Conservation (phyloP, 2,113 vertebrate genomes). For the Oenanthe oenanthe region DNA sequence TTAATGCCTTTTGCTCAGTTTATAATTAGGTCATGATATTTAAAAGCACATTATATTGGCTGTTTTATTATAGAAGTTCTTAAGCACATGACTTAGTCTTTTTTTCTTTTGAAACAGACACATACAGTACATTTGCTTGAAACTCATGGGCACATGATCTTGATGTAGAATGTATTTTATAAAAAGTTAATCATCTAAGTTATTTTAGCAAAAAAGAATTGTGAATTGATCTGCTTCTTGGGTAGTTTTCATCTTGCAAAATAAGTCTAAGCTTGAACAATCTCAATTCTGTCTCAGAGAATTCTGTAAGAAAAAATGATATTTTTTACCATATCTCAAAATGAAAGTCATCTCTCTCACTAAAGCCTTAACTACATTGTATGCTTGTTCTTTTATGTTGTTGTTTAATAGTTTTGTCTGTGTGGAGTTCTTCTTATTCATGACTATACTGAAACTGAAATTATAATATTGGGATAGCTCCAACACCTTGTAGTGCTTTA, state of each 20-base stretch:
- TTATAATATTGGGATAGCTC: neutral
- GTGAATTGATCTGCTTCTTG: neutral
- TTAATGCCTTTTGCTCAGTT: neutral
- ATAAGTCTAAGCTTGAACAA: neutral
- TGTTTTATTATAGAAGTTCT: neutral
- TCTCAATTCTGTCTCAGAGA: neutral
- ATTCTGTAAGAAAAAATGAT: neutral
- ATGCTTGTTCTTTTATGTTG: neutral
- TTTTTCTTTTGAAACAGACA: neutral
- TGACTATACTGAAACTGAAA: neutral
- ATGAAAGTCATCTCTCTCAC: neutral
- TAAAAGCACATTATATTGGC: neutral
- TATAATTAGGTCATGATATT: conserved; percentile 27
- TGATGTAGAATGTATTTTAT: neutral
- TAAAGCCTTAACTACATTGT: neutral
- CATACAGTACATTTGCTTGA: neutral
- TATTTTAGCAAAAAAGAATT: neutral
- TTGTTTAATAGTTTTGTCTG: neutral
- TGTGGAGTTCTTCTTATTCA: neutral
- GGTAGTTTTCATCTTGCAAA: neutral
- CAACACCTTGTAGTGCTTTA: neutral
- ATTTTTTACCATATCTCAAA: neutral
- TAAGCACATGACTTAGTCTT: neutral
- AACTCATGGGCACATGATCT: neutral
- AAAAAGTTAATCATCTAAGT: neutral